phyloP scores from a whole-genome alignment of 2,888 invertebrate genomes.

The Bombyx huttoni region DNA sequence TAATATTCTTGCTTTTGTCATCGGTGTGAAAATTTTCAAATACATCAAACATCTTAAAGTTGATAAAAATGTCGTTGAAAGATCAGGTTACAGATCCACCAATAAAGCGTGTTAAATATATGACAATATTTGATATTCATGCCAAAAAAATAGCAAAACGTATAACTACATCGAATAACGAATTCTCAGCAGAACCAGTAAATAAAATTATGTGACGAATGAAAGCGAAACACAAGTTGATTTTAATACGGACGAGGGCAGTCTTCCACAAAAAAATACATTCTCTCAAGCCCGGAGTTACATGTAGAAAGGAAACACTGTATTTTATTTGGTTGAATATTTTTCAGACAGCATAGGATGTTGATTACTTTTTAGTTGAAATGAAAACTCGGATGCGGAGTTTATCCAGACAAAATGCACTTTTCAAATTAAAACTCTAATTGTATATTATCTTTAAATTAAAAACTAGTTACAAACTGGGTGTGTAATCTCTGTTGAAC shows the following conservation, averaged over 20 bases:
- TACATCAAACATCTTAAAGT: too few species aligned
- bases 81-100: too few species aligned
- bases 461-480: too few species aligned
- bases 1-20: too few species aligned
- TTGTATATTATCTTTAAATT: too few species aligned
- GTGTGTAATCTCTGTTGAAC: too few species aligned
- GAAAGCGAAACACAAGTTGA: slow-evolving; percentile 55
- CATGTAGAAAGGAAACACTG: slow-evolving; percentile 32
- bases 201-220: slow-evolving; percentile 63
- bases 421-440: too few species aligned
- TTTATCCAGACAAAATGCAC: too few species aligned
- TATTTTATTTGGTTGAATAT: slow-evolving; percentile 13
- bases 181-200: slow-evolving; percentile 28
- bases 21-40: too few species aligned
- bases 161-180: slow-evolving; percentile 26
- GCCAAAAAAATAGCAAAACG: not conserved
- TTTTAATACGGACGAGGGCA: slow-evolving; percentile 43
- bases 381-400: not conserved
- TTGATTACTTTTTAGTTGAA: not conserved
- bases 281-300: slow-evolving; percentile 38
- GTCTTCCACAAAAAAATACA: slow-evolving; percentile 37
- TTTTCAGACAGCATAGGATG: not conserved
- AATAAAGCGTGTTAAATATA: too few species aligned
- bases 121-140: too few species aligned
- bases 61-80: too few species aligned